Evolutionary conservation across 1,140 invertebrate species (phyloP).

Genomic region (Penaeus chinensis): DNA sequence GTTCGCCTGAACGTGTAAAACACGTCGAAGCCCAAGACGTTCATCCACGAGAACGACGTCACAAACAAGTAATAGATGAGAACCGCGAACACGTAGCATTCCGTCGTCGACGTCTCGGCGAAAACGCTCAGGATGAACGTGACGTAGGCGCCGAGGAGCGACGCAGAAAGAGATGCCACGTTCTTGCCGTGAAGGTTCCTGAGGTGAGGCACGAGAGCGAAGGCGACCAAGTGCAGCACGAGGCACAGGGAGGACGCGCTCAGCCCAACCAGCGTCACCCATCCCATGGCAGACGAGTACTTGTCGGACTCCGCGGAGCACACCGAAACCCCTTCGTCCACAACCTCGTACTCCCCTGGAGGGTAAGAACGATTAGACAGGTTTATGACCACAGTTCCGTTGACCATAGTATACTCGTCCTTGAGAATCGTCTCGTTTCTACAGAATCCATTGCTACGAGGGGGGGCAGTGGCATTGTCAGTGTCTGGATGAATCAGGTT

Average conservation of each 20-base stretch:
- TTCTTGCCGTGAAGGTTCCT: slow-evolving; percentile 71
- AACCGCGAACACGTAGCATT: slow-evolving; percentile 76
- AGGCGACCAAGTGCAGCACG: slow-evolving; percentile 69
- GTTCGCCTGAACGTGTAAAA: slow-evolving; percentile 80
- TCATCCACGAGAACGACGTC: slow-evolving; percentile 95
- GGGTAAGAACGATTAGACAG: too few relatives aligned
- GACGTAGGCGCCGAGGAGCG: slow-evolving; percentile 69
- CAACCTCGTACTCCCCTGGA: too few relatives aligned
- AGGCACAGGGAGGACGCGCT: slow-evolving; percentile 70
- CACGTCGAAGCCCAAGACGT: slow-evolving; percentile 94
- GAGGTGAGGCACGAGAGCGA: slow-evolving; percentile 69
- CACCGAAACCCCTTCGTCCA: slow-evolving; percentile 6
- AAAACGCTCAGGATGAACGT: slow-evolving; percentile 68
- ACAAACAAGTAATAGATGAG: slow-evolving; percentile 92
- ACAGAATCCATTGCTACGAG: too few relatives aligned
- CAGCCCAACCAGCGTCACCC: slow-evolving; percentile 69
- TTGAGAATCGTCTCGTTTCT: too few relatives aligned
- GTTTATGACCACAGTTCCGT: too few relatives aligned
- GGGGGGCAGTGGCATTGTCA: too few relatives aligned
- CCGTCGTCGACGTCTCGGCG: slow-evolving; percentile 19
- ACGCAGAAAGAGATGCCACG: slow-evolving; percentile 69
- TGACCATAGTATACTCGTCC: too few relatives aligned
- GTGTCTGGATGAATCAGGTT: too few relatives aligned
- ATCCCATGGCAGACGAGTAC: slow-evolving; percentile 69
- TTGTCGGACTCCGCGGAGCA: slow-evolving; percentile 61